Evolutionary conservation across 2,113 vertebrate genomes (phyloP).

Genomic region (Trogon surrucura): DNA sequence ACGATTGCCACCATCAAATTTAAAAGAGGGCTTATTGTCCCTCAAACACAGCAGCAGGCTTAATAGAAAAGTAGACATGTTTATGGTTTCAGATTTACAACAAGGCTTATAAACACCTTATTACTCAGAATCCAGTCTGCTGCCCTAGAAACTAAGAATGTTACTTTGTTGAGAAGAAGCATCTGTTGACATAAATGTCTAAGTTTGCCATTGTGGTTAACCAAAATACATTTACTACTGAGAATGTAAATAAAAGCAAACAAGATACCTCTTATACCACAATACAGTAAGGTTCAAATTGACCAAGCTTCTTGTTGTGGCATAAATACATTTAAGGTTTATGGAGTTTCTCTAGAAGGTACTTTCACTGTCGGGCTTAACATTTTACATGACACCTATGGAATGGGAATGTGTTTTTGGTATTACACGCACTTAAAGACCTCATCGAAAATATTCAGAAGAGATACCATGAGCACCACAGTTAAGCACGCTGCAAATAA

Average conservation of each 20-base stretch:
- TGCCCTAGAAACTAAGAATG: constrained; percentile 84
- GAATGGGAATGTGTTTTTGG: constrained; percentile 77
- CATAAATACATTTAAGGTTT: constrained; percentile 80
- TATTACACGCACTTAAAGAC: constrained; percentile 67
- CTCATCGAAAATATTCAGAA: constrained; percentile 72
- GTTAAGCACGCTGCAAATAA: constrained; percentile 54
- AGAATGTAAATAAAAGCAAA: constrained; percentile 81
- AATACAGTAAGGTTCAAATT: constrained; percentile 75
- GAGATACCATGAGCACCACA: constrained; percentile 63
- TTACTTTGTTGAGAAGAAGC: constrained; percentile 78
- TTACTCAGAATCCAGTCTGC: constrained; percentile 83
- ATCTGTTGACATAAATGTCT: constrained; percentile 81
- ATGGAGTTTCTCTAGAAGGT: constrained; percentile 73
- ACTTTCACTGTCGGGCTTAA: constrained; percentile 55
- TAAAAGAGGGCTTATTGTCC: constrained; percentile 80
- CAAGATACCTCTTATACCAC: constrained; percentile 81
- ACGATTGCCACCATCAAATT: constrained; percentile 69
- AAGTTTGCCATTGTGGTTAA: constrained; percentile 82
- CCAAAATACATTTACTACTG: constrained; percentile 80
- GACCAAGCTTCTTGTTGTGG: constrained; percentile 72
- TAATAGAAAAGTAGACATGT: constrained; percentile 81
- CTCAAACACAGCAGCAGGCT: constrained; percentile 74
- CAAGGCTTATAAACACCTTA: constrained; percentile 82
- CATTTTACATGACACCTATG: constrained; percentile 44
- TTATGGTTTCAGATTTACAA: constrained; percentile 84